Base-by-base conservation (phyloP, 2,113 vertebrate species). In the Sinocyclocheilus maitianheensis region DNA sequence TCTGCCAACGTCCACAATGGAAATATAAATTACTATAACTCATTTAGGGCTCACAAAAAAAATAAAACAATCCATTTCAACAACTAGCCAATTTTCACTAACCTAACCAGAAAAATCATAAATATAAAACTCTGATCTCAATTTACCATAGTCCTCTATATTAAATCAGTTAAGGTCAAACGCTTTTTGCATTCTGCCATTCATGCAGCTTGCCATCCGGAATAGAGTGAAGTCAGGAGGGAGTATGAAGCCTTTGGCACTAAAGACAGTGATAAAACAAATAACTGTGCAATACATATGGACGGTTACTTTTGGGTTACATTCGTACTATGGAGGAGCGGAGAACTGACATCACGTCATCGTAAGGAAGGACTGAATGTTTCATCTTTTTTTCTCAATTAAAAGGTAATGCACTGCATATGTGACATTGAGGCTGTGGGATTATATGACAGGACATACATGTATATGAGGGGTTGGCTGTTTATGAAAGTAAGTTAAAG, bases 361-460 rank as follows among this genome's bases (percentile, higher is more conserved):
- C 16, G 60, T 53, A 76, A 71, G 43, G 43, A 46, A 72, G 46
- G 46, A 48, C 67, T 84, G 82, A 82, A 83, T 69, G 82, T 84
- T 62, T 84, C 10, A 51, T 75, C n/a, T 43, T 43, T 43, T 37
- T 43, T 43, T 8, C 43, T 85, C 85, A 79, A 77, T 77, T n/a
- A 79, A 84, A 88, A 84, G 84, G 55, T 77, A 83, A 84, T 86
- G 67, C 74, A 81, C 86, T 86, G 87, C 87, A 88, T 88, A 86
- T 86, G 77, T 86, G 87, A 76, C 84, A 65, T 51, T 81, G 74
- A 84, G 62, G 75, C 58, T 85, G 83, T 79, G 60, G 71, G 81
- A 58, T 26, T 78, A 14, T 48, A 76, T 9, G 5, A 48, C 20
- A 26, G 13, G 53, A 58, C 10, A 2, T 60, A n/a, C 3, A 34